Base-by-base conservation (phyloP, 2,888 invertebrate genomes). In the Meteorus colon region DNA sequence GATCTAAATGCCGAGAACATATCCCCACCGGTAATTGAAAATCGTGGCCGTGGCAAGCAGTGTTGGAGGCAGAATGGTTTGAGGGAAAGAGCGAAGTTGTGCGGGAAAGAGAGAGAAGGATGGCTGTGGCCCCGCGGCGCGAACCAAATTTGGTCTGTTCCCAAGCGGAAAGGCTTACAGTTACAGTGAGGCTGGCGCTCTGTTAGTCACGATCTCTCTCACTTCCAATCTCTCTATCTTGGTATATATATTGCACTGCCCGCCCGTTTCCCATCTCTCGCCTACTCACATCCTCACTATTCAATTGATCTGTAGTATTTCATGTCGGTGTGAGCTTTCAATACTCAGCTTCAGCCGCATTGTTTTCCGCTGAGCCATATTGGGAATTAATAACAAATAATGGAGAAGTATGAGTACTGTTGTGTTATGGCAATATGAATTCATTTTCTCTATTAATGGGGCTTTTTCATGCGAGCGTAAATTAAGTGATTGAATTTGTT, bases 21-120 rank as follows among this genome's bases (percentile, higher is more conserved):
- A 80, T 79, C 78, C 77, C 74, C 75, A 70, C 78, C 78, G 80
- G 80, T 81, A 81, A 81, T 80, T 80, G 80, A 81, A 81, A 80
- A 81, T 78, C 79, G 79, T 81, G 77, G 78, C 78, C 60, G 76
- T 76, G 73, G 76, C 76, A 73, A 76, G 73, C 76, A 45, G 45
- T 34, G 62, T 72, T 72, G 63, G 62, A 72, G 31, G 72, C 62
- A 65, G 37, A 65, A 62, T 62, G 62, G 62, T 2, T 29, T 51
- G 69, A 65, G 60, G 37, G 37, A 29, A 59, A 55, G 63, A 62
- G 48, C 37, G 41, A 70, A 45, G 45, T 29, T 55, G 70, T 27
- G 41, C 51, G 41, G 12, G 41, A 68, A 29, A 45, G 66, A 19
- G 41, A 5, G 55, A 14, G 71, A 37, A 59, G 59, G 59, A 19